Base-by-base conservation (phyloP, 2,113 vertebrate genomes). In the Brachyistius frenatus region DNA sequence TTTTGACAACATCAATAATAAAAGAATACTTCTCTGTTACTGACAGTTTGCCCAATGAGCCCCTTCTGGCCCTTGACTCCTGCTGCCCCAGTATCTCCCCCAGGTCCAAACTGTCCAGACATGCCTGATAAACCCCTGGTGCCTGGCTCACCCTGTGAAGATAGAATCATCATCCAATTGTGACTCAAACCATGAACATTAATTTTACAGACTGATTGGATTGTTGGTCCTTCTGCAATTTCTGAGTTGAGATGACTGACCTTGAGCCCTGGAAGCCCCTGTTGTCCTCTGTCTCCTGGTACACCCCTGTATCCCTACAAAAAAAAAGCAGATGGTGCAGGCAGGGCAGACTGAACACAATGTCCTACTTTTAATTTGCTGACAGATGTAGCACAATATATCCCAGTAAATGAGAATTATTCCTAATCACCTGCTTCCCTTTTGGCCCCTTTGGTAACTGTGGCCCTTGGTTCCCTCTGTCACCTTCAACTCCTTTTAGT, bases 51-150 rank as follows among this genome's bases (percentile, higher is more conserved):
- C 36, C 94, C 95, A 1, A 0, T 70, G 32, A 74, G 56, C 3
- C 94, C 95, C 46, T 75, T 93, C 16, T 87, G 84, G 41, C 94
- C 95, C 66, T 91, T 93, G 31, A 41, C 49, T 39, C 92, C 93
- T 30, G 69, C 30, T 52, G 73, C 4, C 37, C 95, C 95, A 0
- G 90, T 92, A 35, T 82, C 54, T 2, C 95, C 94, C 5, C 89
- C 92, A 7, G 76, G 76, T 61, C 95, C 95, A 0, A 94, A 94
- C 0, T 14, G 83, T 35, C 95, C 94, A 23, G 46, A 50, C 1
- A n/a, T 47, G 1, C 95, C 94, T 4, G 86, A 70, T 3, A 39
- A 47, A 63, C 82, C 94, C 57, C 84, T 89, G 54, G 52, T 8
- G 44, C 95, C 94, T 10, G 56, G 5, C 2, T 84, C 71, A 54